Conservation (phyloP, 2,797 vertebrate species). For the Clarias platycephalus region DNA sequence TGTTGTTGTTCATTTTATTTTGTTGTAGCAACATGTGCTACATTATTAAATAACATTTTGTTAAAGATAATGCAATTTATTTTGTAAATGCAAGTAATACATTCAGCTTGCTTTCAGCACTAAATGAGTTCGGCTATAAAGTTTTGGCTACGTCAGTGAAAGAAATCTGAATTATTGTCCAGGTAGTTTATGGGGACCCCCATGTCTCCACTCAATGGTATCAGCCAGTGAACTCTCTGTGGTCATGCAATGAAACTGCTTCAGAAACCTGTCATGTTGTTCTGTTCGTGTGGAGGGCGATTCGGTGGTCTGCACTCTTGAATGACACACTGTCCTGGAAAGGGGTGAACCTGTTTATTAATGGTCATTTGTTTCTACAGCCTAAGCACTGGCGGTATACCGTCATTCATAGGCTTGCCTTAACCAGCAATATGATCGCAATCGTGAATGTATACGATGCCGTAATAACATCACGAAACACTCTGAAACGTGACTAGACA, state of each 20-base stretch:
- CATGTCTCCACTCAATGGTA: conserved; percentile 61
- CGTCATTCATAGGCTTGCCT: conserved; percentile 10
- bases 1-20: conserved; percentile 9
- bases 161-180: conserved; percentile 29
- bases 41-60: background rate
- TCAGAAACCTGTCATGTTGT: conserved; percentile 64
- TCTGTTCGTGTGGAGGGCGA: conserved; percentile 58
- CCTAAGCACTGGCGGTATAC: conserved; percentile 1
- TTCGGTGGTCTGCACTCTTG: conserved; percentile 50
- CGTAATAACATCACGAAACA: conserved; percentile 22
- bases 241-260: conserved; percentile 64
- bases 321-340: conserved; percentile 29
- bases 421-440: conserved; percentile 31
- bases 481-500: conserved; percentile 36
- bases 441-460: conserved; percentile 23
- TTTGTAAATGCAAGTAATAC: conserved; percentile 6
- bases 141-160: conserved; percentile 25
- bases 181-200: conserved; percentile 56
- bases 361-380: conserved; percentile 2
- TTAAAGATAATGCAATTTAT: conserved; percentile 3
- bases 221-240: conserved; percentile 71
- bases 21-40: conserved; percentile 29
- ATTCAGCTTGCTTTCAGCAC: background rate
- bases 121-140: background rate
- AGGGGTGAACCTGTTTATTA: conserved; percentile 1